Percentiles rank a stretch among this genome's conserved stretches.
Evolutionary conservation across 2,113 vertebrate genomes (phyloP).

Genomic region (Elephantulus edwardii): DNA sequence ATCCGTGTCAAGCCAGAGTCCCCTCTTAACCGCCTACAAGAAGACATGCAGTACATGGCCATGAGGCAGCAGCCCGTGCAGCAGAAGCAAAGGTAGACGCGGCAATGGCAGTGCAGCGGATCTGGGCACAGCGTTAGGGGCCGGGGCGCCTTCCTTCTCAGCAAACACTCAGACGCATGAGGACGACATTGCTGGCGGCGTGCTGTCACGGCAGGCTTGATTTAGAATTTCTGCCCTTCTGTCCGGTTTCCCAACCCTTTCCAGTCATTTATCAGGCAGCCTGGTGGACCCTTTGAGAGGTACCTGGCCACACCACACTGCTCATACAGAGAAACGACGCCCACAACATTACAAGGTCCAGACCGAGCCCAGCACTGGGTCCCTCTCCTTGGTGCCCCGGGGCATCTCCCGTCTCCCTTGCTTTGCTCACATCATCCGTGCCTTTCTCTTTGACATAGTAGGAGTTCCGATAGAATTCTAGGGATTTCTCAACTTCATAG

Average conservation of each 20-base stretch:
- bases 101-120: background rate
- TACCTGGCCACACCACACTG: background rate
- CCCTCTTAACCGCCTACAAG: slow-evolving; percentile 89
- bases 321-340: background rate
- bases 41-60: slow-evolving; percentile 92
- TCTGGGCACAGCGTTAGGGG: background rate
- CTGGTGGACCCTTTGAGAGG: background rate
- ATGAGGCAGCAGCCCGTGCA: slow-evolving; percentile 91
- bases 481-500: slow-evolving; percentile 5
- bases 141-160: background rate
- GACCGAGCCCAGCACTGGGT: background rate
- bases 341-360: background rate
- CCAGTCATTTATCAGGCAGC: background rate
- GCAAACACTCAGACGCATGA: background rate
- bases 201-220: background rate
- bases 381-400: background rate
- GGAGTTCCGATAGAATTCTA: background rate
- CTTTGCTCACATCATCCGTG: background rate
- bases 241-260: background rate
- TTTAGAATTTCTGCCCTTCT: slow-evolving; percentile 16
- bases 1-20: slow-evolving; percentile 91
- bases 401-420: too few species aligned
- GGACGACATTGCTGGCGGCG: background rate
- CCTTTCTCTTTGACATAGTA: slow-evolving; percentile 18
- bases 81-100: slow-evolving; percentile 88